Evolutionary conservation across 2,113 vertebrate species (phyloP), one percentile per base, ranked within the genome.

Genomic region (Ranitomeya variabilis): DNA sequence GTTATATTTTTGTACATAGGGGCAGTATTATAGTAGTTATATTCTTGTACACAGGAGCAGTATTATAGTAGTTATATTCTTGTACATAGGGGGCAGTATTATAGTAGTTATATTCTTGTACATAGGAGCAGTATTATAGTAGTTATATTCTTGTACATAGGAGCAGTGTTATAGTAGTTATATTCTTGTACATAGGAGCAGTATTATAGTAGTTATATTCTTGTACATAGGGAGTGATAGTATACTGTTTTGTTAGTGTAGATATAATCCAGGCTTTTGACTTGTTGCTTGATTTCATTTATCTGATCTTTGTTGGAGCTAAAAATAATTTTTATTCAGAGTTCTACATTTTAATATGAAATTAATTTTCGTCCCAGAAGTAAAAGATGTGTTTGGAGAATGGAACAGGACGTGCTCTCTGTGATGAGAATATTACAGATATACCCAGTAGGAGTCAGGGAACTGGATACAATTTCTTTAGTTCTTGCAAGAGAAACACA

Each of bases 381-480:
- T 74, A 62, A 59, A 45, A 14, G 19, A 82, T 69, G 51, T 15
- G 55, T 19, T 59, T 52, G 51, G 51, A 57, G 45, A 19, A 77
- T n/a, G 26, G 66, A 74, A 26, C 26, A 14, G 14, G 23, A 82
- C 62, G 79, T 51, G 3, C 64, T 73, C 19, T 14, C 21, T 66
- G 69, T 57, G 64, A 59, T 80, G 78, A 81, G 31, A 81, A 66
- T 73, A 82, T 82, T 81, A 87, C 52, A 73, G 86, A 55, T 87
- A 55, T 87, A 16, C 62, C 16, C 80, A 76, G 57, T 69, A 52
- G 66, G 80, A 67, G 79, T 83, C 66, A 19, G 67, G 52, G 31
- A n/a, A 45, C 55, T 74, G 66, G 26, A 74, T 82, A 82, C 57
- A 54, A 87, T 57, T 82, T 87, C n/a, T 73, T 87, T 82, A 82